Evolutionary conservation across 2,888 invertebrate species (phyloP).

Genomic region (Microchrysa polita): DNA sequence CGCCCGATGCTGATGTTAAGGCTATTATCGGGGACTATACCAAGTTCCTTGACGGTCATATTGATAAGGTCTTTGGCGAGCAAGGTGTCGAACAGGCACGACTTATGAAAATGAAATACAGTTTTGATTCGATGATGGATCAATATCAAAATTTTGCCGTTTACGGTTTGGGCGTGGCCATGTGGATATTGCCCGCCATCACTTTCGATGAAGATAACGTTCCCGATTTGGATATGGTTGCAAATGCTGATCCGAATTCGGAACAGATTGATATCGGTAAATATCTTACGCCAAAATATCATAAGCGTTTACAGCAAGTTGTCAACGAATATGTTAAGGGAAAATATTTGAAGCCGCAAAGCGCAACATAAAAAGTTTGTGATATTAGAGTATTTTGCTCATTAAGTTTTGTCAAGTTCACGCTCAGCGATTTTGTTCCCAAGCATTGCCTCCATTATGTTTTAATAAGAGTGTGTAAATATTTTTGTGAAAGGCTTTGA

Average conservation of each 20-base stretch:
- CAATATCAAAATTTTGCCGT: conserved; percentile 59
- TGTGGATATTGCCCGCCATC: conserved; percentile 62
- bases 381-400: too few species aligned
- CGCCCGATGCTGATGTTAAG: conserved; percentile 57
- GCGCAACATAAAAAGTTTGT: background rate
- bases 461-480: too few species aligned
- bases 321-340: conserved; percentile 56
- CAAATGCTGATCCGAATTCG: conserved; percentile 51
- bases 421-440: too few species aligned
- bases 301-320: conserved; percentile 59
- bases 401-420: too few species aligned
- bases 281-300: conserved; percentile 61
- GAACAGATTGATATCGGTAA: conserved; percentile 59
- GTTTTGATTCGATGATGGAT: conserved; percentile 57
- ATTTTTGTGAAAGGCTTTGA: too few species aligned
- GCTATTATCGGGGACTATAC: conserved; percentile 58
- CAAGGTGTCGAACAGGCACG: conserved; percentile 50
- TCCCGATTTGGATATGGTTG: conserved; percentile 60
- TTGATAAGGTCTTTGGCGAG: conserved; percentile 51
- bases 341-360: conserved; percentile 52
- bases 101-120: conserved; percentile 55
- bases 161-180: conserved; percentile 60
- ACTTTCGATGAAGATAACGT: conserved; percentile 62
- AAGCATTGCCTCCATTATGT: too few species aligned
- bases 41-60: conserved; percentile 54